A percentile compares a stretch with the other conserved stretches of the same genome.
phyloP scores from a whole-genome alignment of 92 coral and sea anemone genomes.

The Zoanthus sansibaricus region DNA sequence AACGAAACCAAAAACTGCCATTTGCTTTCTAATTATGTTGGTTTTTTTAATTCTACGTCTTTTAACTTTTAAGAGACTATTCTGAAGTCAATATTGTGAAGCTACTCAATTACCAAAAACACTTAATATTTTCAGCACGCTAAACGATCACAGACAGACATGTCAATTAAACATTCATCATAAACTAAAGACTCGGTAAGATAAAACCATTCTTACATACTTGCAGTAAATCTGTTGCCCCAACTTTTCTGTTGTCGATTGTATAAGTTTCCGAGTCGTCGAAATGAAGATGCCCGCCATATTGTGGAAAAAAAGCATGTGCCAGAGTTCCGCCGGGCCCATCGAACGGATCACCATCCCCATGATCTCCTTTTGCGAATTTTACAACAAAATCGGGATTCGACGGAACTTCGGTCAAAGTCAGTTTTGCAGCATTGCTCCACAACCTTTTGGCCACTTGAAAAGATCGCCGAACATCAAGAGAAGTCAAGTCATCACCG shows the following conservation, averaged over 20 bases:
- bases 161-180: conserved; percentile 15
- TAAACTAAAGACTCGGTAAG: background rate
- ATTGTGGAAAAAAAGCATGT: conserved; percentile 70
- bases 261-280: conserved; percentile 67
- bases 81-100: no score
- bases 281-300: conserved; percentile 68
- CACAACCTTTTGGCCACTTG: conserved; percentile 69
- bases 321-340: conserved; percentile 78
- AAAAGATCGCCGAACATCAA: conserved; percentile 63
- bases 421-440: conserved; percentile 61
- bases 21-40: no score
- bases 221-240: conserved; percentile 38
- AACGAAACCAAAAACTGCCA: no score
- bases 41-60: no score
- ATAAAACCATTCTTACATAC: background rate
- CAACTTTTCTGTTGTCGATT: conserved; percentile 5
- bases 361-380: conserved; percentile 59
- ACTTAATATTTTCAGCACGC: no score
- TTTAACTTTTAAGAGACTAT: no score
- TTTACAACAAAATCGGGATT: conserved; percentile 40
- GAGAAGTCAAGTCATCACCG: conserved; percentile 61
- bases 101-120: no score
- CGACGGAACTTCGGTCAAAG: conserved; percentile 54
- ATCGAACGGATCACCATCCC: conserved; percentile 68
- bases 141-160: background rate